Evolutionary conservation across 2,888 invertebrate genomes (phyloP), one percentile per base, ranked within the genome.

Genomic region (Lasioglossum lativentre): DNA sequence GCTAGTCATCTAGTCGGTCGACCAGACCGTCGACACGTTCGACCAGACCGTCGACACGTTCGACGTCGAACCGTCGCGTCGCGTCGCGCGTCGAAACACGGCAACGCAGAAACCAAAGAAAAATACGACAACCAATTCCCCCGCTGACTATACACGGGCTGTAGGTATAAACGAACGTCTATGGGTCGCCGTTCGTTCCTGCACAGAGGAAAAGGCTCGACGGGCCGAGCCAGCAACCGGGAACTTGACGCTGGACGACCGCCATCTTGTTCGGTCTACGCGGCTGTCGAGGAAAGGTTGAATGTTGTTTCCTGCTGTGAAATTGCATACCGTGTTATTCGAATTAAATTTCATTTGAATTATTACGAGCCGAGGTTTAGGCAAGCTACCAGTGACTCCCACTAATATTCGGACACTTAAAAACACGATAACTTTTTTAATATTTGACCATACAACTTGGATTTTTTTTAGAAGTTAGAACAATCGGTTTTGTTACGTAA

Each of bases 1-100:
- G 6, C 63, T 16, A 63, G 27, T 63, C 30, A 30, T 14, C 6
- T 5, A 34, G 76, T 30, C 42, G 63, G 38, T 78, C 78, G 78
- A 34, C n/a, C 66, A 47, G 76, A 68, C 30, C 76, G 76, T 76
- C 47, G 68, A 78, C 73, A 56, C 79, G 34, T 78, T 34, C 1
- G 45, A 45, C 34, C 66, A 47, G 76, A 68, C 30, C 76, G 76
- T 76, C 47, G 68, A 78, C 73, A 56, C 79, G 34, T 78, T 34
- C 30, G 16, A 68, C 47, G n/a, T 38, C 38, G 56, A 38, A 40
- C 12, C 45, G 19, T 4, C 42, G 42, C n/a, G n/a, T n/a, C n/a
- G n/a, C n/a, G n/a, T n/a, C n/a, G 34, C 34, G 34, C 45, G 19
- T 4, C 42, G 42, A 19, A 10, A 30, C 45, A 27, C 10, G 12